Evolutionary conservation across 2,113 vertebrate species (phyloP).

Genomic region (Pimephales promelas): DNA sequence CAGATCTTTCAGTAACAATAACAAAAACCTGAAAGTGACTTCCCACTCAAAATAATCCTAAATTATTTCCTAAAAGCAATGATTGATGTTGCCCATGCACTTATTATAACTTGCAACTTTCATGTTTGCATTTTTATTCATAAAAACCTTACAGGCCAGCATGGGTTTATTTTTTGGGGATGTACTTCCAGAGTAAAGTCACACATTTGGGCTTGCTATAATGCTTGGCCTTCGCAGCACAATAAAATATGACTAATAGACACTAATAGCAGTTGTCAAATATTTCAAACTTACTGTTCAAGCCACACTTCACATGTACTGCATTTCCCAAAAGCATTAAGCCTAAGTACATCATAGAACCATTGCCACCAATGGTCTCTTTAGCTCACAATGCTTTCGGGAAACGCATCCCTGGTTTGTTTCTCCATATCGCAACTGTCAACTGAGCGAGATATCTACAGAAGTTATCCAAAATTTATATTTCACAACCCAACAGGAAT

Average conservation of each 20-base stretch:
- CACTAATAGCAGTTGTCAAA: conserved; percentile 41
- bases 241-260: conserved; percentile 11
- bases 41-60: not conserved
- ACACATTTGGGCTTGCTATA: conserved; percentile 9
- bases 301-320: not conserved
- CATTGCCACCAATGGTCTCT: too few relatives aligned
- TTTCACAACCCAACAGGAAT: not conserved
- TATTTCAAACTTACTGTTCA: not conserved
- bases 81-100: not conserved
- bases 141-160: not conserved
- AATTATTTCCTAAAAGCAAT: too few relatives aligned
- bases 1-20: not conserved
- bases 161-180: not conserved
- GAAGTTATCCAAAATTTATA: not conserved
- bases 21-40: not conserved
- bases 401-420: not conserved
- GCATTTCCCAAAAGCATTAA: too few relatives aligned
- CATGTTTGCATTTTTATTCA: not conserved
- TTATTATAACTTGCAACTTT: not conserved
- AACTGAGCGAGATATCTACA: conserved; percentile 1
- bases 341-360: too few relatives aligned
- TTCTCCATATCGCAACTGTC: not conserved
- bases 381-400: too few relatives aligned
- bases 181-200: not conserved
- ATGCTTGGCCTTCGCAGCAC: not conserved